A percentile compares a stretch with the other conserved stretches of the same genome.
Conservation (phyloP, 2,888 invertebrate species). For the Ormyrus thymus region DNA sequence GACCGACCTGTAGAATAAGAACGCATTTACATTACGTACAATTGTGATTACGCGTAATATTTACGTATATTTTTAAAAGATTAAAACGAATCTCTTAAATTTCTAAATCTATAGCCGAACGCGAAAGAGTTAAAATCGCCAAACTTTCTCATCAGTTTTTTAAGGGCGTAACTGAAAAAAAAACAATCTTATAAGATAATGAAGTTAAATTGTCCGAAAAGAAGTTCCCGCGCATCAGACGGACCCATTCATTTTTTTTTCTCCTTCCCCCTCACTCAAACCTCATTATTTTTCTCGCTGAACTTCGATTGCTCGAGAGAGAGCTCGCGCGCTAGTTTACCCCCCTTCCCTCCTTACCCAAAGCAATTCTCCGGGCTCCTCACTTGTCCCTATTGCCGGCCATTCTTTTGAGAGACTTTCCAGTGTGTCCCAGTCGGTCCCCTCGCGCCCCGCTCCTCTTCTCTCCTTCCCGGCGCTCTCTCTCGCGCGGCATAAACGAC, state of each 20-base stretch:
- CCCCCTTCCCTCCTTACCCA: slow-evolving; percentile 10
- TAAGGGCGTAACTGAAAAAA: background rate
- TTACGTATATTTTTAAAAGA: no score
- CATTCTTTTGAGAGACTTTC: slow-evolving; percentile 33
- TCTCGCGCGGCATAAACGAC: slow-evolving; percentile 38
- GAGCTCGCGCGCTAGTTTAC: background rate
- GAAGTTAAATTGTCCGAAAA: slow-evolving; percentile 32
- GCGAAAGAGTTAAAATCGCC: no score
- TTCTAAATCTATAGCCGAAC: no score
- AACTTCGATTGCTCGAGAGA: slow-evolving; percentile 35
- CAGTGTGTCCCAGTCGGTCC: background rate
- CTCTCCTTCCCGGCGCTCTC: slow-evolving; percentile 1
- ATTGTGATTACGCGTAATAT: no score
- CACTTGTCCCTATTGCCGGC: slow-evolving; percentile 26
- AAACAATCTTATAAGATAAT: slow-evolving; percentile 29
- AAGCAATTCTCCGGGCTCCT: slow-evolving; percentile 34
- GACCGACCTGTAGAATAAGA: no score
- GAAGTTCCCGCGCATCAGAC: background rate
- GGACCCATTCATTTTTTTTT: slow-evolving; percentile 24
- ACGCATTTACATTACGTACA: no score
- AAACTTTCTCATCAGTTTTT: no score
- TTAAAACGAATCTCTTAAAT: no score
- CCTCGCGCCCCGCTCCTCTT: background rate
- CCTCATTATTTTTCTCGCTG: slow-evolving; percentile 47
- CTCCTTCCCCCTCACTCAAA: background rate